These are phyloP conservation scores for Noctilio leporinus DNA, from an alignment of 2,113 vertebrate species.

Conservation along the genomic window DNA sequence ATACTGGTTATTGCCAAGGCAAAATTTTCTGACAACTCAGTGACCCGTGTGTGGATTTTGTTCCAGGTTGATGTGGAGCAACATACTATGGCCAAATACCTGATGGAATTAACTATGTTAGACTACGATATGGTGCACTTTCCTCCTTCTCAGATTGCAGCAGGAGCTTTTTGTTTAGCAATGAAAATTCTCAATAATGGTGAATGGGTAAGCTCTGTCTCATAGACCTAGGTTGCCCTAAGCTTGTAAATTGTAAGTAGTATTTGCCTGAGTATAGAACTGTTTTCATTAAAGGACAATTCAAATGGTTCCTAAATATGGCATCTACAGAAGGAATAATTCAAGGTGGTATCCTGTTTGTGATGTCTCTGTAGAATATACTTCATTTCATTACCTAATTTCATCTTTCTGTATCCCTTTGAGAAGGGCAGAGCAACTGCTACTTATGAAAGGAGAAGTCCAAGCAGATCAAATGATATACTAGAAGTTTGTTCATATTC, in stretches of 20 bases:
- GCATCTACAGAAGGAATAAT: background rate
- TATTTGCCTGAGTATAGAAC: background rate
- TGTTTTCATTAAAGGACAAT: background rate
- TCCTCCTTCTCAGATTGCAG: constrained; percentile 84
- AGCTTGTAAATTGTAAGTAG: background rate
- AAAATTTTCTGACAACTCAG: background rate
- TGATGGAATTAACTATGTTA: constrained; percentile 87
- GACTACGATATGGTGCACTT: constrained; percentile 90
- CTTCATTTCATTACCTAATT: background rate
- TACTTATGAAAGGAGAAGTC: background rate
- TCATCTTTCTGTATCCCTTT: background rate
- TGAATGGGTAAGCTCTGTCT: constrained; percentile 81
- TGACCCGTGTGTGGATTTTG: background rate
- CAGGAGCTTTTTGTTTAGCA: constrained; percentile 84
- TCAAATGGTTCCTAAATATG: background rate
- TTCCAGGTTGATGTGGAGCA: constrained; percentile 83
- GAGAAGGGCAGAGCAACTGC: background rate
- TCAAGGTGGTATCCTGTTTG: background rate
- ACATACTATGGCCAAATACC: constrained; percentile 85
- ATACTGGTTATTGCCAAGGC: background rate
- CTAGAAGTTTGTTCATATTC: background rate
- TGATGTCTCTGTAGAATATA: background rate
- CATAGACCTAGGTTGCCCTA: background rate
- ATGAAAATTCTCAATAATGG: constrained; percentile 82
- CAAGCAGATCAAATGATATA: background rate